phyloP scores from a whole-genome alignment of 2,888 invertebrate species.

The Thecophora atra region DNA sequence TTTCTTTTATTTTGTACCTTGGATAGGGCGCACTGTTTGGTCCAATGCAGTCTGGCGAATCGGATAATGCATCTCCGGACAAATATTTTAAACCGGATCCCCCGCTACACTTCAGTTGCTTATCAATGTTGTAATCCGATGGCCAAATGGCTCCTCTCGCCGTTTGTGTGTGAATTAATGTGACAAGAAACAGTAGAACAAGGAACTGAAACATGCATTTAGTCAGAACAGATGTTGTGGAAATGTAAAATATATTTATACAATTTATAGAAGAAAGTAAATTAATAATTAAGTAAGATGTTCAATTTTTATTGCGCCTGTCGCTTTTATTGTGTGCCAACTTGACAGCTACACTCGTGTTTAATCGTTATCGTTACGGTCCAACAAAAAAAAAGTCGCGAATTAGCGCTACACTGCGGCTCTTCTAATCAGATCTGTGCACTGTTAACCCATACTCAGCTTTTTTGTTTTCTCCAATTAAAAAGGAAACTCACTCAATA shows the following conservation, averaged over 20 bases:
- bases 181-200: slow-evolving; percentile 51
- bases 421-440: neutral
- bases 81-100: slow-evolving; percentile 81
- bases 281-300: too few species aligned
- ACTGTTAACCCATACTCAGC: neutral
- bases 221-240: too few species aligned
- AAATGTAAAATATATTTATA: too few species aligned
- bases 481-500: too few species aligned
- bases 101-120: slow-evolving; percentile 67
- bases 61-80: slow-evolving; percentile 87
- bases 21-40: slow-evolving; percentile 87
- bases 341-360: too few species aligned
- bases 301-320: too few species aligned
- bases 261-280: too few species aligned
- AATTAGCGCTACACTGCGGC: neutral
- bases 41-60: slow-evolving; percentile 80
- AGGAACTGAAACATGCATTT: too few species aligned
- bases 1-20: slow-evolving; percentile 69
- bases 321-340: too few species aligned
- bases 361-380: too few species aligned
- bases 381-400: too few species aligned
- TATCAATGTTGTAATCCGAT: slow-evolving; percentile 52
- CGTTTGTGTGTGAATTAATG: slow-evolving; percentile 49
- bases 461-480: too few species aligned
- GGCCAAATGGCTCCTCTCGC: slow-evolving; percentile 62